Evolutionary conservation across 2,888 invertebrate genomes (phyloP), one percentile per base, ranked within the genome.

Genomic region (Antheraea yamamai): DNA sequence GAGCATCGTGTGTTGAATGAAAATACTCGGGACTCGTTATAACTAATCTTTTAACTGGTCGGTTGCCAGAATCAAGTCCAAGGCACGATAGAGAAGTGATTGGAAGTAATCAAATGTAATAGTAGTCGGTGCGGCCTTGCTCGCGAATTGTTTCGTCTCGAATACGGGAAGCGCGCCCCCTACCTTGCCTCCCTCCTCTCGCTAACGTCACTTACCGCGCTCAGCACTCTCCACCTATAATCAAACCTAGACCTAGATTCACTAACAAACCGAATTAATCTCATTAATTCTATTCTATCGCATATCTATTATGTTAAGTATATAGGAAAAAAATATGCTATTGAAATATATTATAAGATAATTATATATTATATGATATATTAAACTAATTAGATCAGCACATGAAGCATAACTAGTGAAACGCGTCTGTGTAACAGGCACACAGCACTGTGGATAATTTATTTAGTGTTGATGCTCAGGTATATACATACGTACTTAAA

Each of bases 101-200:
- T 73, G 72, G 76, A 64, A 71, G 68, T 76, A 77, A 76, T 79
- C 76, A 75, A 76, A 79, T 30, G 61, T 73, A 76, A 75, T 74
- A 30, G 70, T 61, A 52, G 16, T 74, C 51, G 52, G 75, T 70
- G 75, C 75, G 84, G 73, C 86, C 87, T 86, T 82, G 87, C 75
- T 81, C 80, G 77, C 80, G 80, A 83, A 82, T 85, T 80, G 84
- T 81, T 83, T 82, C 78, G 76, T 80, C 78, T 81, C 79, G 77
- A 76, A 77, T 81, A 78, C 79, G 83, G 83, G 82, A 79, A 79
- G 80, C 61, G 52, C 66, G n/a, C 20, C 39, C 39, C 70, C n/a
- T 35, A 39, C 35, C 35, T 39, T 39, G 35, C 66, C 51, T 14
- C 39, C 39, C 70, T 70, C 30, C 30, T 12, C 35, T 68, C 30